Evolutionary conservation across 1,140 invertebrate species (phyloP).

Genomic region (Cyphomyrmex costatus): DNA sequence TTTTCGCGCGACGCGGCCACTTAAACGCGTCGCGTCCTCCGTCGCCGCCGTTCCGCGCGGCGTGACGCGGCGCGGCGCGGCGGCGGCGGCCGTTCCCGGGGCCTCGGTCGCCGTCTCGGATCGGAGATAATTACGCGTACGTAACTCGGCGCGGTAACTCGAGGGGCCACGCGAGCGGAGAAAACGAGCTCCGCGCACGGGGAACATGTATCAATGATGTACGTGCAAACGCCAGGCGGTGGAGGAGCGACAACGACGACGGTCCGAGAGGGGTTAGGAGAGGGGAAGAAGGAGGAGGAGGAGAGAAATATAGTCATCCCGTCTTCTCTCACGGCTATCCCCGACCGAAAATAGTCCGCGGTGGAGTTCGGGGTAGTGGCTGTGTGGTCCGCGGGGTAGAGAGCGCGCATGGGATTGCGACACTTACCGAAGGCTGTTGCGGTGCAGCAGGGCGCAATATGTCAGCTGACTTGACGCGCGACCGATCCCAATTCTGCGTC

Average conservation of each 20-base stretch:
- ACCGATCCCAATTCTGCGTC: conserved; percentile 84
- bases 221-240: neutral
- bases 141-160: conserved; percentile 23
- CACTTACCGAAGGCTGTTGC: conserved; percentile 86
- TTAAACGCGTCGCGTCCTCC: conserved; percentile 21
- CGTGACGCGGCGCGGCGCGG: neutral
- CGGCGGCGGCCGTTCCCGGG: neutral
- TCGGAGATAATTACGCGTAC: neutral
- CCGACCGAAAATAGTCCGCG: conserved; percentile 43
- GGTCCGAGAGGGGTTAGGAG: neutral
- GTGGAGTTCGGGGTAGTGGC: neutral
- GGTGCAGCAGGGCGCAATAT: conserved; percentile 87
- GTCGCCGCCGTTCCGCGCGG: conserved; percentile 16
- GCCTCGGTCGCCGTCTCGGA: conserved; percentile 4
- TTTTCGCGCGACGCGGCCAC: neutral
- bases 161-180: conserved; percentile 12
- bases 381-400: conserved; percentile 50
- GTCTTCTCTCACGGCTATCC: conserved; percentile 33
- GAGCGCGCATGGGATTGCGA: conserved; percentile 74
- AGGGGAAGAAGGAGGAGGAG: neutral
- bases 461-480: conserved; percentile 87
- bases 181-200: neutral
- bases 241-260: neutral
- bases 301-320: neutral
- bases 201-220: too few species aligned